Evolutionary conservation across 2,888 invertebrate species (phyloP).

Genomic region (Drosophila kokeensis): DNA sequence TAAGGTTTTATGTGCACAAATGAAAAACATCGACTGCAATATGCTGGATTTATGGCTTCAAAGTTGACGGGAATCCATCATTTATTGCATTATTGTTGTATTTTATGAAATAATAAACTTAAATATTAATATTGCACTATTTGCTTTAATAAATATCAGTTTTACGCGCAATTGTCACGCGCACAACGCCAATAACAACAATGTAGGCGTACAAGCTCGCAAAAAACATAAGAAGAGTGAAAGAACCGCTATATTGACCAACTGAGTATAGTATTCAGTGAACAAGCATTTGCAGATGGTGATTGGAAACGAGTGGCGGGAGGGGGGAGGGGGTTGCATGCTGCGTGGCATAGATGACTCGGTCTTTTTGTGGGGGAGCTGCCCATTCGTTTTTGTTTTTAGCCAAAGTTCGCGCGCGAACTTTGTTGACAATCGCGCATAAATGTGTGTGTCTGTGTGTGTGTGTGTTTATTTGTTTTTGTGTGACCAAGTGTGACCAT

Average conservation of each 20-base stretch:
- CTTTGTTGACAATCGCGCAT: slow-evolving; percentile 75
- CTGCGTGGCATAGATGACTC: slow-evolving; percentile 10
- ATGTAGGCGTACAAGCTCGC: slow-evolving; percentile 19
- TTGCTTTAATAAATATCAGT: neutral
- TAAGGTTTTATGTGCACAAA: neutral
- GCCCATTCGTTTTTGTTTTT: slow-evolving; percentile 73
- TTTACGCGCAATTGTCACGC: slow-evolving; percentile 15
- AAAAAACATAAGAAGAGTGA: neutral
- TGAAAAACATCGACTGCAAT: neutral
- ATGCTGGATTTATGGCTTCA: neutral
- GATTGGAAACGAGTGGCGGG: neutral
- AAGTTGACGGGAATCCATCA: neutral
- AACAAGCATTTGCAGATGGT: slow-evolving; percentile 50
- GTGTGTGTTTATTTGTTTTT: slow-evolving; percentile 26
- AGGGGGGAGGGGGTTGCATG: neutral
- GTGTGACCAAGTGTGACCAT: slow-evolving; percentile 17
- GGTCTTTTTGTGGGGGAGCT: slow-evolving; percentile 20
- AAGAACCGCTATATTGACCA: slow-evolving; percentile 73
- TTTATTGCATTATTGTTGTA: neutral
- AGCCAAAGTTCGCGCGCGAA: slow-evolving; percentile 69
- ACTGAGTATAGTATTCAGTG: slow-evolving; percentile 70
- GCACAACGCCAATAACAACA: slow-evolving; percentile 32
- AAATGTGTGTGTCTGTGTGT: slow-evolving; percentile 44
- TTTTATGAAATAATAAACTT: neutral
- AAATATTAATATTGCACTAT: neutral